A percentile compares a stretch with the other conserved stretches of the same genome.
Conservation (phyloP, 2,113 vertebrate species). For the Oreochromis niloticus region DNA sequence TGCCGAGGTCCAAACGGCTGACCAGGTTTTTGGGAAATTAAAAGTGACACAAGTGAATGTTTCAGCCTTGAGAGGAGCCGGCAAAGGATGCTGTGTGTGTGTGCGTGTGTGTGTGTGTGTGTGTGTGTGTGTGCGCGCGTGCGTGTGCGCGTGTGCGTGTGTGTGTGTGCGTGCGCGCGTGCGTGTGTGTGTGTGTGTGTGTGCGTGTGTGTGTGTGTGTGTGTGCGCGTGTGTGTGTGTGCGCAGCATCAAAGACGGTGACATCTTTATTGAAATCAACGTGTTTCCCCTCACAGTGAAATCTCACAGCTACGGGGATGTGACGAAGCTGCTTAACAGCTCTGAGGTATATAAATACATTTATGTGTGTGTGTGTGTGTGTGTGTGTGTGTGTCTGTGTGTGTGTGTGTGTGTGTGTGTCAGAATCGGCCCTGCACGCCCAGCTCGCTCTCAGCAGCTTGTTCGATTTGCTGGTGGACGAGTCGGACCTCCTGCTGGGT, state of each 20-base stretch:
- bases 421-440: constrained; percentile 85
- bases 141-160: neutral
- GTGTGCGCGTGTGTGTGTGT: neutral
- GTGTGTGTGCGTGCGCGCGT: neutral
- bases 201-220: neutral
- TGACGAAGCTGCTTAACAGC: neutral
- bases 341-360: neutral
- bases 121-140: neutral
- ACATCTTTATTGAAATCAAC: neutral
- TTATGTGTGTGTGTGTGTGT: neutral
- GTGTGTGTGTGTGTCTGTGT: constrained; percentile 9
- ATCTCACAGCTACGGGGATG: neutral
- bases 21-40: neutral
- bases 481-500: constrained; percentile 79
- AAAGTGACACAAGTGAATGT: neutral
- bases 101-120: neutral
- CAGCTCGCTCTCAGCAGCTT: constrained; percentile 71
- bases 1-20: neutral
- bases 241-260: neutral
- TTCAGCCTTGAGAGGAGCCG: neutral
- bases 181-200: neutral
- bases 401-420: neutral
- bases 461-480: constrained; percentile 79
- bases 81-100: neutral
- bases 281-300: neutral